A percentile compares a stretch with the other conserved stretches of the same genome.
phyloP scores from a whole-genome alignment of 2,888 invertebrate species.

The Meloe dianella region DNA sequence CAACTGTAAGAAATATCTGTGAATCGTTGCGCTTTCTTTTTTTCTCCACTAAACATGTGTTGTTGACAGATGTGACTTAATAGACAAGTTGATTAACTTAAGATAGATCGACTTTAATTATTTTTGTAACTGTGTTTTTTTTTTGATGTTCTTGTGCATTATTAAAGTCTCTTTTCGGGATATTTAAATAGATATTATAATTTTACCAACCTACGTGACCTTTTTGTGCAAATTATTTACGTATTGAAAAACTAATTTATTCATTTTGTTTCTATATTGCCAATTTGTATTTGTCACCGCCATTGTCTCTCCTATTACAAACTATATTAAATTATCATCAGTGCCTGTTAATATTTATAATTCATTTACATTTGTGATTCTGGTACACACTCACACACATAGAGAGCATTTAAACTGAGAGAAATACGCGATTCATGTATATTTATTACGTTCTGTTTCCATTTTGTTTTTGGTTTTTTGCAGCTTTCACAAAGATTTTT shows the following conservation, averaged over 20 bases:
- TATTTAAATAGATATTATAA: neutral
- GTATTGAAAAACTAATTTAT: constrained; percentile 26
- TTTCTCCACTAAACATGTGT: no score
- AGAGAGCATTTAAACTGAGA: constrained; percentile 4
- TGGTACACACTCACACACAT: no score
- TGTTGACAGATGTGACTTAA: no score
- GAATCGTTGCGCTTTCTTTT: no score
- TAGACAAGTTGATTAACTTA: no score
- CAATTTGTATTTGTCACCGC: constrained; percentile 19
- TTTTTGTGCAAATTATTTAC: constrained; percentile 4
- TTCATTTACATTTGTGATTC: constrained; percentile 27
- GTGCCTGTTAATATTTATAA: constrained; percentile 32
- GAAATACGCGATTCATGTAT: constrained; percentile 26
- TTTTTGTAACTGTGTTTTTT: no score
- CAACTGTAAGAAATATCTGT: no score
- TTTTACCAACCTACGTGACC: constrained; percentile 18
- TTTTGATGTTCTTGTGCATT: neutral
- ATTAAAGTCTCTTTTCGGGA: neutral
- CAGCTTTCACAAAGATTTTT: neutral
- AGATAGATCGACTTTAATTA: no score
- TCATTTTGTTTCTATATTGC: constrained; percentile 15
- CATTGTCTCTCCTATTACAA: constrained; percentile 27
- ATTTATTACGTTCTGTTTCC: constrained; percentile 19
- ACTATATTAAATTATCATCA: constrained; percentile 28
- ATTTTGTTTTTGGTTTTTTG: neutral